These are phyloP conservation scores for Recurvirostra avosetta DNA, from an alignment of 2,113 vertebrate species.

Conservation along the genomic window DNA sequence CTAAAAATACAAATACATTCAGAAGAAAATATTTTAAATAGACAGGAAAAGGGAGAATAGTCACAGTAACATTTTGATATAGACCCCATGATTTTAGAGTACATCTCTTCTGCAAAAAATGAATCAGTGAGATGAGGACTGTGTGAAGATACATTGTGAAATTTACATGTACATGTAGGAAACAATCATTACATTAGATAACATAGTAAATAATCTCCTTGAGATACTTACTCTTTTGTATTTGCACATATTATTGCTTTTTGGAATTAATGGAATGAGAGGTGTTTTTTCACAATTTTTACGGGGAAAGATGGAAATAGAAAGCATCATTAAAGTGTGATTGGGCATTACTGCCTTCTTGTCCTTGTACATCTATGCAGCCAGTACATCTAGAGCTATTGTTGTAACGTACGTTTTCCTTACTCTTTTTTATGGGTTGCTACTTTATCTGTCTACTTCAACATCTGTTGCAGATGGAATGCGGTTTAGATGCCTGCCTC, in stretches of 20 bases:
- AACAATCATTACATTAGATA: background rate
- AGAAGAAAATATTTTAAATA: background rate
- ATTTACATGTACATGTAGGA: background rate
- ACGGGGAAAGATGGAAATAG: background rate
- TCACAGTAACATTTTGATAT: background rate
- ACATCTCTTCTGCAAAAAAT: background rate
- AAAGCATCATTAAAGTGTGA: background rate
- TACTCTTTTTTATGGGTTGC: background rate
- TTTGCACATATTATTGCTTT: background rate
- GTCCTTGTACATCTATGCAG: background rate
- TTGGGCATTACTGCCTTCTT: background rate
- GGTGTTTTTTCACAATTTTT: background rate
- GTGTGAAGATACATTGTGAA: background rate
- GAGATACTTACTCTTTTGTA: background rate
- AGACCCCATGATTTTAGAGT: background rate
- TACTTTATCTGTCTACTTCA: background rate
- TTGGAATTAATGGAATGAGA: background rate
- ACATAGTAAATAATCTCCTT: background rate
- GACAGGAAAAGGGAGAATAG: background rate
- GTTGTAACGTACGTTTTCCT: background rate
- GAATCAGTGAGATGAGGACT: background rate
- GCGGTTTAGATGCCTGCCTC: background rate
- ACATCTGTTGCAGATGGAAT: background rate
- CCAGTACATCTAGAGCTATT: background rate
- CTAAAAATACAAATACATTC: background rate